Conservation (phyloP, 2,888 invertebrate genomes). For the Aphodius sticticus region DNA sequence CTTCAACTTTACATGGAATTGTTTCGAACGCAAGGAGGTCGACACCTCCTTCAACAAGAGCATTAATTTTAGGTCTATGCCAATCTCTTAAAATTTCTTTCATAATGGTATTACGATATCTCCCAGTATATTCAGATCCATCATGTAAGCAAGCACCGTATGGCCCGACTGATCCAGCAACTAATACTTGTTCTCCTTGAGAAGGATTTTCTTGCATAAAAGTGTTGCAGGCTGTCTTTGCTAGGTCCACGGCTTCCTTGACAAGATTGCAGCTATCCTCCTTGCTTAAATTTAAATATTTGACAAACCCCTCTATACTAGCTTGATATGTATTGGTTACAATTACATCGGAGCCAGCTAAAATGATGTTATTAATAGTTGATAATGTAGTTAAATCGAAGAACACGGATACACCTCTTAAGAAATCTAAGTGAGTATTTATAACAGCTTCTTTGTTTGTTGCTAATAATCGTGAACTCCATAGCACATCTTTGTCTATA, state of each 20-base stretch:
- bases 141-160: slow-evolving; percentile 88
- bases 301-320: slow-evolving; percentile 75
- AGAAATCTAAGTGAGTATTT: slow-evolving; percentile 78
- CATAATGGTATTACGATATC: slow-evolving; percentile 71
- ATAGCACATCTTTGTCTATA: slow-evolving; percentile 82
- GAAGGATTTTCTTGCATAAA: slow-evolving; percentile 66
- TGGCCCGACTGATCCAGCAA: slow-evolving; percentile 89
- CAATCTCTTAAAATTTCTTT: slow-evolving; percentile 72
- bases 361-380: slow-evolving; percentile 31
- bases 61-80: slow-evolving; percentile 80
- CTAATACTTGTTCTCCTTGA: slow-evolving; percentile 59
- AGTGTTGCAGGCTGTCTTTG: slow-evolving; percentile 71
- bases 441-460: slow-evolving; percentile 78
- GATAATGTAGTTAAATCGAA: slow-evolving; percentile 26
- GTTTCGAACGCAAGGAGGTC: slow-evolving; percentile 89
- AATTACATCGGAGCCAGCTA: slow-evolving; percentile 84
- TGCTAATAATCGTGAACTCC: slow-evolving; percentile 81
- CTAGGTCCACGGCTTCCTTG: slow-evolving; percentile 73
- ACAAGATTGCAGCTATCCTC: slow-evolving; percentile 75
- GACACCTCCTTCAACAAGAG: slow-evolving; percentile 77
- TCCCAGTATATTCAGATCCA: slow-evolving; percentile 88
- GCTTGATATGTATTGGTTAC: slow-evolving; percentile 89
- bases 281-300: slow-evolving; percentile 71
- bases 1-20: slow-evolving; percentile 83
- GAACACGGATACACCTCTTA: slow-evolving; percentile 64